Percentiles rank a stretch among this genome's conserved stretches.
Evolutionary conservation across 1,140 invertebrate species (phyloP).

Genomic region (Ptiloglossa arizonensis): DNA sequence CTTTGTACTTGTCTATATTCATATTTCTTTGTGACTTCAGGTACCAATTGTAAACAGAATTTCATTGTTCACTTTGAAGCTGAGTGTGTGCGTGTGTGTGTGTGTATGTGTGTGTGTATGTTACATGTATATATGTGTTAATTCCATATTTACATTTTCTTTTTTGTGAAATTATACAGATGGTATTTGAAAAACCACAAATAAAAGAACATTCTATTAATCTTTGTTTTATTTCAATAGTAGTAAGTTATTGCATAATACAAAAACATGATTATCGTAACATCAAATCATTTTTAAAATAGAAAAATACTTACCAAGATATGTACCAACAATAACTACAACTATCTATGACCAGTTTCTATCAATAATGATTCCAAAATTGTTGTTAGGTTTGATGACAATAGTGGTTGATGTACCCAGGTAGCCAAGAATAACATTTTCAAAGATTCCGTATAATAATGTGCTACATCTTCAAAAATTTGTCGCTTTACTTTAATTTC

Average conservation of each 20-base stretch:
- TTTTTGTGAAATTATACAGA: constrained; percentile 38
- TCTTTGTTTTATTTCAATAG: constrained; percentile 45
- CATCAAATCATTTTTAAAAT: constrained; percentile 12
- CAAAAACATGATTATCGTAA: constrained; percentile 42
- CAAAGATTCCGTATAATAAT: constrained; percentile 63
- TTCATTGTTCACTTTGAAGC: constrained; percentile 14
- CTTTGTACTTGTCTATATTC: constrained; percentile 33
- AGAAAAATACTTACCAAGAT: constrained; percentile 37
- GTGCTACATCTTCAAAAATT: constrained; percentile 72
- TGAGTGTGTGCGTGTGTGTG: background rate
- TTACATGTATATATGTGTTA: background rate
- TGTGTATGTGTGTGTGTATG: background rate
- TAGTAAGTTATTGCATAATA: constrained; percentile 40
- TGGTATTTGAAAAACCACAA: constrained; percentile 37
- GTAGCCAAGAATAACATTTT: constrained; percentile 72
- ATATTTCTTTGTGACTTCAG: constrained; percentile 49
- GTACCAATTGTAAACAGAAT: constrained; percentile 33
- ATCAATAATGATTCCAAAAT: constrained; percentile 70
- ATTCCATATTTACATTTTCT: constrained; percentile 21
- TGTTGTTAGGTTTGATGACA: constrained; percentile 60
- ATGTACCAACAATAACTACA: constrained; percentile 26
- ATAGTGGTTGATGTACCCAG: constrained; percentile 71
- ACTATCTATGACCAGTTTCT: constrained; percentile 70
- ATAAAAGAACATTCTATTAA: constrained; percentile 42
- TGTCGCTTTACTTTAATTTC: constrained; percentile 66